Conservation (phyloP, 2,888 invertebrate genomes). For the Scaptomyza polygonia region DNA sequence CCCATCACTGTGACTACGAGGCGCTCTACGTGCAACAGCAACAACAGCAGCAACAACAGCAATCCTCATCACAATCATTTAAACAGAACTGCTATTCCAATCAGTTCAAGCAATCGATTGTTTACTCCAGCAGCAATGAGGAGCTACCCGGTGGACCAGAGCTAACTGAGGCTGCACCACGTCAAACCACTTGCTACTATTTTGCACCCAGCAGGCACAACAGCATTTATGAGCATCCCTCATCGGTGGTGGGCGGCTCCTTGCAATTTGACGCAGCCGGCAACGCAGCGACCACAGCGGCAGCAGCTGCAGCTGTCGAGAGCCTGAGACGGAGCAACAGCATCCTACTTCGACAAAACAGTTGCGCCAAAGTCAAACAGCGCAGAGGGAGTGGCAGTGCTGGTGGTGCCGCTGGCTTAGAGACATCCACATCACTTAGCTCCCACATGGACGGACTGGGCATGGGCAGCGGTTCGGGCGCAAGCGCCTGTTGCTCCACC, state of each 20-base stretch:
- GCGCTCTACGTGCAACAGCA: constrained; percentile 80
- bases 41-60: constrained; percentile 20
- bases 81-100: constrained; percentile 82
- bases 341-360: constrained; percentile 81
- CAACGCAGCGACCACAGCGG: constrained; percentile 76
- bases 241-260: constrained; percentile 81
- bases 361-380: constrained; percentile 82
- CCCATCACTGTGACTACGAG: constrained; percentile 84
- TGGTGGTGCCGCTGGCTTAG: constrained; percentile 50
- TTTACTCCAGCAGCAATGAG: constrained; percentile 82
- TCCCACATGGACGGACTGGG: constrained; percentile 80
- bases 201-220: constrained; percentile 82
- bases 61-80: constrained; percentile 62
- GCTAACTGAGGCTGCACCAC: constrained; percentile 43
- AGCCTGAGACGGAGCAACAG: constrained; percentile 81
- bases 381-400: constrained; percentile 73
- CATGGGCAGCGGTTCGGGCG: constrained; percentile 72
- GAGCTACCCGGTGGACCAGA: constrained; percentile 68
- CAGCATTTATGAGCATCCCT: constrained; percentile 83
- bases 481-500: constrained; percentile 78
- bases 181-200: constrained; percentile 82
- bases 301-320: constrained; percentile 82
- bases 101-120: constrained; percentile 82
- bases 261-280: constrained; percentile 77
- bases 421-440: constrained; percentile 78